Evolutionary conservation across 2,797 vertebrate species (phyloP).

Genomic region (Salarias fasciatus): DNA sequence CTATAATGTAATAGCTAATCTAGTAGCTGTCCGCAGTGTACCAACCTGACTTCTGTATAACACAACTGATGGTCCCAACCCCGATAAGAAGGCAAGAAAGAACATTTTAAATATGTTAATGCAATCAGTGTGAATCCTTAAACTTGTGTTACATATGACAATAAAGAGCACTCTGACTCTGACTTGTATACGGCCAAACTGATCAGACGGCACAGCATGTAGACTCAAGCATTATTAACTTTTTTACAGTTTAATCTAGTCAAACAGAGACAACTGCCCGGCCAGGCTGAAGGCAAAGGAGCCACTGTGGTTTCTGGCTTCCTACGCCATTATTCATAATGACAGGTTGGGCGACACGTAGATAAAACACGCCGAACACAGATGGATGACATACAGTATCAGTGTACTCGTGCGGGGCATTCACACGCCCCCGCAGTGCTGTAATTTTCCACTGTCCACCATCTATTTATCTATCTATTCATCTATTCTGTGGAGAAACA

Average conservation of each 20-base stretch:
- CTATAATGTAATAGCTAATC: too few species aligned
- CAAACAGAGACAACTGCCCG: slow-evolving; percentile 5
- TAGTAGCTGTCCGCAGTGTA: too few species aligned
- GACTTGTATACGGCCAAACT: too few species aligned
- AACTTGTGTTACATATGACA: too few species aligned
- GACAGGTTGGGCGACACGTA: slow-evolving; percentile 36
- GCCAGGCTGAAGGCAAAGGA: background rate
- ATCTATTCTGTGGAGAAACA: slow-evolving; percentile 29
- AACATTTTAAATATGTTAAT: too few species aligned
- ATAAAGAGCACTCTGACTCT: too few species aligned
- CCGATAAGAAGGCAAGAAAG: too few species aligned
- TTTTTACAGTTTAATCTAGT: slow-evolving; percentile 15
- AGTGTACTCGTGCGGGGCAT: background rate
- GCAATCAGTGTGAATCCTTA: too few species aligned
- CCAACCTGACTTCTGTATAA: too few species aligned
- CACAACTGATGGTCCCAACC: too few species aligned
- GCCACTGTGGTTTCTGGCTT: slow-evolving; percentile 21
- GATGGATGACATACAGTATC: slow-evolving; percentile 9
- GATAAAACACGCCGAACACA: slow-evolving; percentile 32
- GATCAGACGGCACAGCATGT: slow-evolving; percentile 19
- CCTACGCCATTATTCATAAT: slow-evolving; percentile 51
- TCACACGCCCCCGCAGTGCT: background rate
- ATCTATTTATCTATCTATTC: slow-evolving; percentile 4
- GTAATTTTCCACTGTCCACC: background rate
- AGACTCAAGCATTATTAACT: slow-evolving; percentile 27